phyloP scores from a whole-genome alignment of 2,888 invertebrate species.

The Zaprionus lineosus region DNA sequence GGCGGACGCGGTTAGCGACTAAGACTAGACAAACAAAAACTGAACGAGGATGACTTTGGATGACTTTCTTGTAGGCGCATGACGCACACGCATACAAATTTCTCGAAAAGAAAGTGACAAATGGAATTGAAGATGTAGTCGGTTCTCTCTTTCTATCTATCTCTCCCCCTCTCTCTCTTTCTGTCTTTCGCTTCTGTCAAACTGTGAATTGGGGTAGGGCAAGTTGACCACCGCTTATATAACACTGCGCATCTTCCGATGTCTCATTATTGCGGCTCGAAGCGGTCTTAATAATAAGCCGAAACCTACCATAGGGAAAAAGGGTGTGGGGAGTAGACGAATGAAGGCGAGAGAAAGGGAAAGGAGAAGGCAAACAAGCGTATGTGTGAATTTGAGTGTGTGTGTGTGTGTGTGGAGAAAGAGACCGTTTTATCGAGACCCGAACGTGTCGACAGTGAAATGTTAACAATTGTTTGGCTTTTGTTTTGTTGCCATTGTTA shows the following conservation, averaged over 20 bases:
- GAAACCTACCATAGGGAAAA: not conserved
- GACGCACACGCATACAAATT: constrained; percentile 34
- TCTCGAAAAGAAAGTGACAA: constrained; percentile 70
- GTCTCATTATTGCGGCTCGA: constrained; percentile 36
- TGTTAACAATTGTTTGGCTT: constrained; percentile 54
- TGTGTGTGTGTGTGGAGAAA: too few relatives aligned
- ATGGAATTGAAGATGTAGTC: constrained; percentile 16
- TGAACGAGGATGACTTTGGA: not conserved
- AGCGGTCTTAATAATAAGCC: constrained; percentile 9
- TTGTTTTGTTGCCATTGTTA: constrained; percentile 21
- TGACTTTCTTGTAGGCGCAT: constrained; percentile 56
- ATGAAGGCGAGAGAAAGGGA: not conserved
- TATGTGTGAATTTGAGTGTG: too few relatives aligned
- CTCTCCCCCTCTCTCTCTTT: too few relatives aligned
- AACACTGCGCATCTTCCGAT: constrained; percentile 40
- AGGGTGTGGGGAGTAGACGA: not conserved
- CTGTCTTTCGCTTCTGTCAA: too few relatives aligned
- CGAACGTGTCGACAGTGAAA: constrained; percentile 50
- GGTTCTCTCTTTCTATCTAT: constrained; percentile 41
- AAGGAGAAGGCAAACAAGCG: not conserved
- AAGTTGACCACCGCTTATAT: constrained; percentile 61
- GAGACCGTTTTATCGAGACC: constrained; percentile 6
- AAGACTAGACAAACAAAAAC: constrained; percentile 15
- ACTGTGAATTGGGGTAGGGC: constrained; percentile 61
- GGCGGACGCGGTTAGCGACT: too few relatives aligned